phyloP scores from a whole-genome alignment of 2,113 vertebrate species.

The Cariama cristata region DNA sequence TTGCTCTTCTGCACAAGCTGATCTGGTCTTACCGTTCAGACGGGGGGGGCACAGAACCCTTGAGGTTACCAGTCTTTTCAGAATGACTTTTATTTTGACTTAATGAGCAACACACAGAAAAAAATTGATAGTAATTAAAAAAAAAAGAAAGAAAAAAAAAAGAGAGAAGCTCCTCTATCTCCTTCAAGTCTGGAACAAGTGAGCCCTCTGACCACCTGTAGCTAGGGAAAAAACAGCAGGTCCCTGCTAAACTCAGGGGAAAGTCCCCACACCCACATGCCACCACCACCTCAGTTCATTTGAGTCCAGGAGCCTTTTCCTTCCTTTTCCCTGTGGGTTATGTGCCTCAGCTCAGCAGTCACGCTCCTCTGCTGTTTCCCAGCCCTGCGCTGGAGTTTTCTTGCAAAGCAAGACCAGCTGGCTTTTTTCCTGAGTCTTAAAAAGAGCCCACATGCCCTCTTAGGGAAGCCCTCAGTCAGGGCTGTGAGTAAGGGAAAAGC shows the following conservation, averaged over 20 bases:
- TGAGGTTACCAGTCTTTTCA: background rate
- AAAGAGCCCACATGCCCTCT: background rate
- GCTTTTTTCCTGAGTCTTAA: background rate
- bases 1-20: background rate
- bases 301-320: background rate
- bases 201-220: slow-evolving; percentile 8
- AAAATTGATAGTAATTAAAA: background rate
- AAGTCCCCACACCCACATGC: slow-evolving; percentile 48
- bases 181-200: slow-evolving; percentile 52
- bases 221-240: slow-evolving; percentile 11
- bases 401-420: background rate
- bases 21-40: background rate
- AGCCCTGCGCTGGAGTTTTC: background rate
- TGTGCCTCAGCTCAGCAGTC: background rate
- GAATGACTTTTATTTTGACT: background rate
- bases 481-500: background rate
- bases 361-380: background rate
- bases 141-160: background rate
- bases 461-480: background rate
- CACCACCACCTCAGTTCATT: background rate
- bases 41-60: background rate
- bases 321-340: background rate
- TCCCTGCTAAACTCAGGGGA: background rate
- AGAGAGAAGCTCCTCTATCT: background rate
- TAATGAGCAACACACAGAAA: background rate